Conservation (phyloP, 2,888 invertebrate species). For the Esperia sulphurella region DNA sequence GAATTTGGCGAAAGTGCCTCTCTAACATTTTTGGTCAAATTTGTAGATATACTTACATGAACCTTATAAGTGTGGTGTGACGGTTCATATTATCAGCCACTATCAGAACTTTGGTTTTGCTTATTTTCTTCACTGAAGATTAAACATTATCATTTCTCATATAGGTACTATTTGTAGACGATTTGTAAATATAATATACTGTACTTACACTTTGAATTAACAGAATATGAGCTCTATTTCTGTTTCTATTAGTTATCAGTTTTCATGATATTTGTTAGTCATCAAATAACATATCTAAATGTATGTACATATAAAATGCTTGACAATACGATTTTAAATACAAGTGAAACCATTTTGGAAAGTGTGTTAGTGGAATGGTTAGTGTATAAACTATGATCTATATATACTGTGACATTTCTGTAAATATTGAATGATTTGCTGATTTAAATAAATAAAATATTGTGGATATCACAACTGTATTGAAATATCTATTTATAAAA, state of each 20-base stretch:
- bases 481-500: slow-evolving; percentile 56
- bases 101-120: too few species aligned
- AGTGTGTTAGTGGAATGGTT: slow-evolving; percentile 30
- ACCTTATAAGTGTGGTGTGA: not conserved
- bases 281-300: slow-evolving; percentile 73
- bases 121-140: too few species aligned
- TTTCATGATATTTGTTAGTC: slow-evolving; percentile 20
- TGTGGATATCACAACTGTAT: slow-evolving; percentile 16
- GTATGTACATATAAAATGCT: slow-evolving; percentile 71
- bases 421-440: not conserved
- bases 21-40: slow-evolving; percentile 44
- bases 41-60: slow-evolving; percentile 21
- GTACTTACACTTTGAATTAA: not conserved
- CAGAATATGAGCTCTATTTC: slow-evolving; percentile 13
- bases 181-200: slow-evolving; percentile 5
- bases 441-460: not conserved
- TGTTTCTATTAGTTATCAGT: not conserved
- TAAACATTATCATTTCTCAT: too few species aligned
- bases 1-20: slow-evolving; percentile 69
- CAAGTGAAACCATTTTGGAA: slow-evolving; percentile 37
- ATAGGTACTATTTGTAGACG: not conserved
- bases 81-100: too few species aligned
- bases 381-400: slow-evolving; percentile 11
- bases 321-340: slow-evolving; percentile 73
- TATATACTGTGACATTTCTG: slow-evolving; percentile 15